phyloP scores from a whole-genome alignment of 2,888 invertebrate species.

The Dicyrtomina minuta region DNA sequence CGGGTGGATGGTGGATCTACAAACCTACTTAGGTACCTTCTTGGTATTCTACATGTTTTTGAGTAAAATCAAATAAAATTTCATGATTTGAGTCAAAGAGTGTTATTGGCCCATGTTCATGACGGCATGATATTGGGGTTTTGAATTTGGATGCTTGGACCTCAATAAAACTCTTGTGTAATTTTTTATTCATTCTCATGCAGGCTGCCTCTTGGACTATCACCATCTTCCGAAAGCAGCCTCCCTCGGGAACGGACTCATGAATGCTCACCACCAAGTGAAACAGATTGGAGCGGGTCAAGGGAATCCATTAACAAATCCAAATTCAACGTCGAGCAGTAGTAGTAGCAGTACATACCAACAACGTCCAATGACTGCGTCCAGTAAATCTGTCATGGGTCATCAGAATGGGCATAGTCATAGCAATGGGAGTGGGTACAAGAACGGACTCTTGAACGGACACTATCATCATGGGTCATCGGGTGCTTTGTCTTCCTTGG shows the following conservation, averaged over 20 bases:
- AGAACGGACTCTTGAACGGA: slow-evolving; percentile 31
- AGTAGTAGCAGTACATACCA: background rate
- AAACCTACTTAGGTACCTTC: too few species aligned
- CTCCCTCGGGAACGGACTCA: slow-evolving; percentile 31
- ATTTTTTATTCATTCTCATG: background rate
- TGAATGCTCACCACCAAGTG: slow-evolving; percentile 28
- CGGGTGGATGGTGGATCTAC: too few species aligned
- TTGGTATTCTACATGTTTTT: too few species aligned
- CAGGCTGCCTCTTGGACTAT: slow-evolving; percentile 31
- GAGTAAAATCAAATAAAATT: too few species aligned
- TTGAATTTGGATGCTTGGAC: too few species aligned
- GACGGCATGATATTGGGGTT: too few species aligned
- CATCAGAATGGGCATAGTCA: slow-evolving; percentile 16
- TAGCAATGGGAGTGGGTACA: background rate
- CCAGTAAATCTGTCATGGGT: slow-evolving; percentile 21
- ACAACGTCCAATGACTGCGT: slow-evolving; percentile 29
- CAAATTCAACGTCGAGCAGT: slow-evolving; percentile 1
- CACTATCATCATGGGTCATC: slow-evolving; percentile 31
- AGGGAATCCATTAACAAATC: background rate
- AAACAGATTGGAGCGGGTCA: background rate
- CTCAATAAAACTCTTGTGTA: background rate
- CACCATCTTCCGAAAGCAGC: slow-evolving; percentile 32
- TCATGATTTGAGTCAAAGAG: too few species aligned
- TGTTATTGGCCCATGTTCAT: too few species aligned
- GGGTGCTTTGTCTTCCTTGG: slow-evolving; percentile 25